phyloP scores from a whole-genome alignment of 2,797 vertebrate species.

The Typhlichthys subterraneus region DNA sequence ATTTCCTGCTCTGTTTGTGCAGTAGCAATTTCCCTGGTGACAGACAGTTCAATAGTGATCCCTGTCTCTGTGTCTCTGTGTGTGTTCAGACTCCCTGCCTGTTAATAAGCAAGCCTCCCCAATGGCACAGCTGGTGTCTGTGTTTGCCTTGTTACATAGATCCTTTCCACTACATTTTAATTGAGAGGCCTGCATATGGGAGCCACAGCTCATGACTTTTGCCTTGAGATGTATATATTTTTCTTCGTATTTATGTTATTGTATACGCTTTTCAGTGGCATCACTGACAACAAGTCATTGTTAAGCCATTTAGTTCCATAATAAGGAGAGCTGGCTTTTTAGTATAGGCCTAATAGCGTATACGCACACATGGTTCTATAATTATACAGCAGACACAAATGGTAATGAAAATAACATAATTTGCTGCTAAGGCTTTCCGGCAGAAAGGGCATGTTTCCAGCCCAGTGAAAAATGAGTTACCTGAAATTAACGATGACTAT shows the following conservation, averaged over 20 bases:
- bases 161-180: conserved; percentile 55
- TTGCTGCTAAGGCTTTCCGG: conserved; percentile 1
- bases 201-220: conserved; percentile 21
- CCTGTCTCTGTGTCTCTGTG: conserved; percentile 47
- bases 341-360: background rate
- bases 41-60: conserved; percentile 60
- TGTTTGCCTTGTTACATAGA: conserved; percentile 57
- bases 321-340: background rate
- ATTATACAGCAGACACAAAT: conserved; percentile 10
- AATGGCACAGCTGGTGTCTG: conserved; percentile 61
- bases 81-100: conserved; percentile 60
- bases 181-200: conserved; percentile 36
- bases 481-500: conserved; percentile 14
- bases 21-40: conserved; percentile 55
- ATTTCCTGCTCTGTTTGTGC: conserved; percentile 18
- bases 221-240: background rate
- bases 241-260: background rate
- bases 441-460: conserved; percentile 11
- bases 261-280: background rate
- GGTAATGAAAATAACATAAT: conserved; percentile 7
- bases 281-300: background rate
- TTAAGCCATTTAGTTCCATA: background rate
- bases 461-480: conserved; percentile 2
- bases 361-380: background rate
- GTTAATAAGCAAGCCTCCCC: conserved; percentile 66